Evolutionary conservation across 1,140 invertebrate genomes (phyloP), one percentile per base, ranked within the genome.

Genomic region (Brachionus paranguensis): DNA sequence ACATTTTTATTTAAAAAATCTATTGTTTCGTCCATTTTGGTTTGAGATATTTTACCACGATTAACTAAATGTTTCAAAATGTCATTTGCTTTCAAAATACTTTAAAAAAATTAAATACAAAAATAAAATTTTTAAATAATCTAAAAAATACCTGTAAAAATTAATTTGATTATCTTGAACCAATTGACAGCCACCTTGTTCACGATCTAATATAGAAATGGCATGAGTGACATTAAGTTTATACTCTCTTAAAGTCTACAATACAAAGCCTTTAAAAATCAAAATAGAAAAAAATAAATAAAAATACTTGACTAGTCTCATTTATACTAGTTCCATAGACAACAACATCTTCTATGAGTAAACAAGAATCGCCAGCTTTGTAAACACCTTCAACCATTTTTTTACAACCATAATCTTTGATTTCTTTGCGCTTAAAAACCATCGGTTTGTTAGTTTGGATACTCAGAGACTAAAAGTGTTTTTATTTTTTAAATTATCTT

Each of bases 311-410:
- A 33, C 93, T 93, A 6, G 96, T 98, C 89, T 99, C 97, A 84
- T 96, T 87, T 65, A 99, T 93, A 88, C 96, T 98, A 1, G 93
- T 93, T 1, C 97, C 97, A 86, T 94, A 96, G 1, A 96, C 97
- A 0, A 99, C 93, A 10, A 99, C 94, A 91, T 99, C 97, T 91
- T 99, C 97, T 68, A 99, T 92, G 78, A 99, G 94, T 0, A 99
- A 88, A 87, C 95, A 97, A 4, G 88, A 92, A 84, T 96, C 92
- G 5, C 94, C 94, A 47, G 89, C 86, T 76, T 92, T 91, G 87
- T 92, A 98, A 70, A 92, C 91, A 0, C 97, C 98, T 91, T 99
- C 97, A 68, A 99, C 93, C 20, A 97, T 87, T 89, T 98, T 96
- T 88, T 96, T 98, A 5, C 96, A 99, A 0, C 97, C 97, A 90